Evolutionary conservation across 2,888 invertebrate species (phyloP), one percentile per base, ranked within the genome.

Genomic region (Anorthoa munda): DNA sequence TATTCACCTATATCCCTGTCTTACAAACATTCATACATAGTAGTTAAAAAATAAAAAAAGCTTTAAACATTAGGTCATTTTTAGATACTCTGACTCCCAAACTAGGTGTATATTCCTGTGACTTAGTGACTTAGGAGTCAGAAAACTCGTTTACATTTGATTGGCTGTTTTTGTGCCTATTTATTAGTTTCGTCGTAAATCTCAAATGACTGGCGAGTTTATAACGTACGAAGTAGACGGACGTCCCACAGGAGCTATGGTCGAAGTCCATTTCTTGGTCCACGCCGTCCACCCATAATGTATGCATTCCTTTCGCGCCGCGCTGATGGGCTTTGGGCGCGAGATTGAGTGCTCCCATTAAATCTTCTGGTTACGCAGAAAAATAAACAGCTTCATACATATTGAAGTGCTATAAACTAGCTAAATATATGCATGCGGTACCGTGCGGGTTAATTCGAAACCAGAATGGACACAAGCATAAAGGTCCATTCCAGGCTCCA

Each of bases 161-260:
- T 70, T 60, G 18, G 74, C 67, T 55, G 51, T 73, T 75, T 82
- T 82, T 79, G 75, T 68, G 83, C 79, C 63, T 83, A 79, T 86
- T 75, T 77, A 85, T 86, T 87, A 85, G 83, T 85, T 82, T 81
- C 72, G 70, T 79, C 87, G 84, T 89, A 90, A 91, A 81, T 90
- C 87, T 83, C 82, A 88, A 90, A 89, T 89, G 90, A 87, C 86
- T 86, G 86, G 81, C 75, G 83, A 88, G 90, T 88, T 91, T 91
- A 90, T 90, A 90, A 87, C 84, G 65, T 65, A 18, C 51, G 66
- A 15, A 58, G 31, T 82, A 86, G 84, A 86, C 85, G 83, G 77
- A 80, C 81, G 78, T 83, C 85, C 81, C 87, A 77, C 81, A 84
- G 77, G 87, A 82, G 85, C 77, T 84, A 80, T 80, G 83, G 73